Base-by-base conservation (phyloP, 2,797 vertebrate species). In the Catostomus latipinnis region DNA sequence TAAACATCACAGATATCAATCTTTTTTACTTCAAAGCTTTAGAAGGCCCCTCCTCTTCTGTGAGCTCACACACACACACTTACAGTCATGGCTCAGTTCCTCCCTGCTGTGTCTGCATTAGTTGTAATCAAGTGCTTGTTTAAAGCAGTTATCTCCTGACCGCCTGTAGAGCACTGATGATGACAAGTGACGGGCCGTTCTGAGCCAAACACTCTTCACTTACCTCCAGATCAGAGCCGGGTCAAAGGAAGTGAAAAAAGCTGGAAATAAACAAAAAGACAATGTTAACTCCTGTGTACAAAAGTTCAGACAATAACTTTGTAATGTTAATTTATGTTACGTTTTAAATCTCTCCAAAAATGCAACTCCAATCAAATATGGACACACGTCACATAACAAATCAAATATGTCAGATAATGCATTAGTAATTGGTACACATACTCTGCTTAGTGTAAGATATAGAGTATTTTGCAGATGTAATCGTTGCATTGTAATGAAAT, bases 1-100 rank as follows among this genome's bases (percentile, higher is more conserved):
- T 92, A 93, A 93, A 93, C 92, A 94, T 79, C 81, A 72, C 87
- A 89, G 90, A 93, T 93, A 93, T 93, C 88, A 88, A 94, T 94
- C 93, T 93, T 91, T 90, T 92, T 93, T 91, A 90, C 90, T 90
- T 93, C 91, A 92, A 90, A 91, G 90, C 80, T 76, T 83, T 73
- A 82, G 83, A 86, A 86, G 70, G 73, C 75, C 66, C 46, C 63
- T 71, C 56, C 63, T 81, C 80, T 83, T 88, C 87, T 82, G 56
- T 62, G 82, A 50, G 34, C n/a, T 6, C 61, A 56, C 56, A 68
- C 48, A 71, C 57, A 45, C 18, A 58, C 49, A 11, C 54, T 71
- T 57, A 80, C 69, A 82, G 82, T 18, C 70, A 48, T 68, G 82
- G 71, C 71, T 81, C 34, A 12, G 60, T 74, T 87, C 84, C 84